These are phyloP conservation scores for Drosophila orena DNA, from an alignment of 1,140 invertebrate genomes.

Conservation along the genomic window DNA sequence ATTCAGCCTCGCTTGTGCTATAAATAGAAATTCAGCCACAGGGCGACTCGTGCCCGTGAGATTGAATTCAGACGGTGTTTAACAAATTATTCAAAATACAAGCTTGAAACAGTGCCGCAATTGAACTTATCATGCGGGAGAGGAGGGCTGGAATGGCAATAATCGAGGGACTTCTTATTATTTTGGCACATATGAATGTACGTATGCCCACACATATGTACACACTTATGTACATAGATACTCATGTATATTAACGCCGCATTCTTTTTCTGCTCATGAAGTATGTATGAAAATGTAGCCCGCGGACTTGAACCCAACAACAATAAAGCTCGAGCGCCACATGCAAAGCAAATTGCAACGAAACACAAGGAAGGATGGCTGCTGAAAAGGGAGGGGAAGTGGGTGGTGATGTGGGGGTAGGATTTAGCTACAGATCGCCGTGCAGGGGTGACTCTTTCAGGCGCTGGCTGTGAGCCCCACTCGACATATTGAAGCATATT, in stretches of 20 bases:
- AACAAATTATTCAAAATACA: no score
- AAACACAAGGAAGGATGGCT: constrained; percentile 18
- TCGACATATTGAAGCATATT: constrained; percentile 81
- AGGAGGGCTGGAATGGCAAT: no score
- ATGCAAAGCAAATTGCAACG: constrained; percentile 40
- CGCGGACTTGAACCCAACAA: neutral
- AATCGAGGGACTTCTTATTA: no score
- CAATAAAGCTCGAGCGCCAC: neutral
- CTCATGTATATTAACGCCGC: no score
- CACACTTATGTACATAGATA: no score
- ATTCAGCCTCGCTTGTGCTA: neutral
- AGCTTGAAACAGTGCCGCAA: no score
- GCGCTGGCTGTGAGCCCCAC: constrained; percentile 36
- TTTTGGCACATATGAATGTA: no score
- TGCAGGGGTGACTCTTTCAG: constrained; percentile 22
- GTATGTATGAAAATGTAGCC: neutral
- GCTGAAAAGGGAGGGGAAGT: neutral
- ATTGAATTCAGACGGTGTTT: no score
- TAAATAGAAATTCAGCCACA: constrained; percentile 14
- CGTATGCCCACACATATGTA: no score
- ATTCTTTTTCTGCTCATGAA: no score
- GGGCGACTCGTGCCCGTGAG: neutral
- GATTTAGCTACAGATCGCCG: neutral
- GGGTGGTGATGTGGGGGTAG: neutral
- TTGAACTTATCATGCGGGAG: no score